Conservation (phyloP, 2,888 invertebrate species). For the Sarcophaga subvicina region DNA sequence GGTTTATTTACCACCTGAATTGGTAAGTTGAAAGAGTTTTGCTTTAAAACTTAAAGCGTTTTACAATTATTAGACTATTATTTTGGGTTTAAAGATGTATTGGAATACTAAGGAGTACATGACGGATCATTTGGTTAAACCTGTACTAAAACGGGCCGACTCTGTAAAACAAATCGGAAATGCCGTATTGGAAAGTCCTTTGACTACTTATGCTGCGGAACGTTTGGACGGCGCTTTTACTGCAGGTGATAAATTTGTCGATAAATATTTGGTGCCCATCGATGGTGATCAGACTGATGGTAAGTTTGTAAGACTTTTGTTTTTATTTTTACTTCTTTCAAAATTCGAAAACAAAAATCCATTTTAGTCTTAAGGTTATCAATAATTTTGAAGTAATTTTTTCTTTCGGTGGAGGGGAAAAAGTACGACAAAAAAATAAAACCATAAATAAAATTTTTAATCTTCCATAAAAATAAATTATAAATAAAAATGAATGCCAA, state of each 20-base stretch:
- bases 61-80: constrained; percentile 71
- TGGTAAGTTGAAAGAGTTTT: constrained; percentile 84
- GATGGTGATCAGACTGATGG: constrained; percentile 85
- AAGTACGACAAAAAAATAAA: background rate
- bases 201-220: constrained; percentile 88
- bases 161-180: constrained; percentile 91
- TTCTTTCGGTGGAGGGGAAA: background rate
- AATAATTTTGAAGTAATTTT: background rate
- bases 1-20: constrained; percentile 91
- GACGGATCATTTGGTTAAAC: constrained; percentile 85
- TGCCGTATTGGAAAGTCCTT: constrained; percentile 87
- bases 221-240: constrained; percentile 89
- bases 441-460: background rate
- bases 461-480: background rate
- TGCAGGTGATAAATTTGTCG: constrained; percentile 91
- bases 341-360: constrained; percentile 26
- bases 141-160: constrained; percentile 90
- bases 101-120: constrained; percentile 91
- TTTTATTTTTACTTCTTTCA: background rate
- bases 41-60: constrained; percentile 26
- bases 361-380: constrained; percentile 71
- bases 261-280: constrained; percentile 88
- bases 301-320: constrained; percentile 78
- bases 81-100: constrained; percentile 86
- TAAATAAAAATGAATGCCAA: background rate